These are phyloP conservation scores for Macrotus californicus DNA, from an alignment of 2,113 vertebrate genomes.

Conservation along the genomic window DNA sequence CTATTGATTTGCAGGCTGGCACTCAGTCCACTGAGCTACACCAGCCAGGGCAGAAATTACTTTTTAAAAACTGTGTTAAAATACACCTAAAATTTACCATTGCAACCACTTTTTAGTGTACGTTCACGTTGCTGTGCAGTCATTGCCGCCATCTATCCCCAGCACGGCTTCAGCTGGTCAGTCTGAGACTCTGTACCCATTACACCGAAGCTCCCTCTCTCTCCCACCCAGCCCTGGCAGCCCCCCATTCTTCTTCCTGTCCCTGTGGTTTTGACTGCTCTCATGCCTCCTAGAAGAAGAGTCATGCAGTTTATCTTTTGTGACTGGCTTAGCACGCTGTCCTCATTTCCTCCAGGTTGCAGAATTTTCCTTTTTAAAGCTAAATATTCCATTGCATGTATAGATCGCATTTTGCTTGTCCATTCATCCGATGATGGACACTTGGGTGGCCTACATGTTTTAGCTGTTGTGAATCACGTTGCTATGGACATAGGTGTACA, in stretches of 20 bases:
- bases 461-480: not conserved
- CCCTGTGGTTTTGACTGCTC: not conserved
- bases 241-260: not conserved
- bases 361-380: not conserved
- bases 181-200: not conserved
- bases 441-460: not conserved
- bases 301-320: not conserved
- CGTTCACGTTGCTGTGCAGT: not conserved
- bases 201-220: not conserved
- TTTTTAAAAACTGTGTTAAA: not conserved
- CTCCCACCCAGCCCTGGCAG: not conserved
- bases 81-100: not conserved
- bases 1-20: too few species aligned
- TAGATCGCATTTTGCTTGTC: not conserved
- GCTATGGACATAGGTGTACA: not conserved
- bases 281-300: not conserved
- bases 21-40: too few species aligned
- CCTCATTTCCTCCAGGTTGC: not conserved
- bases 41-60: not conserved
- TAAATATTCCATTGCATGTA: not conserved
- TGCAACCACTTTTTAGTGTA: not conserved
- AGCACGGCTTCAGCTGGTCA: not conserved
- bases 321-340: not conserved
- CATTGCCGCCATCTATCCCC: not conserved
- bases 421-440: not conserved